phyloP scores from a whole-genome alignment of 2,113 vertebrate genomes.

The Phylloscopus trochilus region DNA sequence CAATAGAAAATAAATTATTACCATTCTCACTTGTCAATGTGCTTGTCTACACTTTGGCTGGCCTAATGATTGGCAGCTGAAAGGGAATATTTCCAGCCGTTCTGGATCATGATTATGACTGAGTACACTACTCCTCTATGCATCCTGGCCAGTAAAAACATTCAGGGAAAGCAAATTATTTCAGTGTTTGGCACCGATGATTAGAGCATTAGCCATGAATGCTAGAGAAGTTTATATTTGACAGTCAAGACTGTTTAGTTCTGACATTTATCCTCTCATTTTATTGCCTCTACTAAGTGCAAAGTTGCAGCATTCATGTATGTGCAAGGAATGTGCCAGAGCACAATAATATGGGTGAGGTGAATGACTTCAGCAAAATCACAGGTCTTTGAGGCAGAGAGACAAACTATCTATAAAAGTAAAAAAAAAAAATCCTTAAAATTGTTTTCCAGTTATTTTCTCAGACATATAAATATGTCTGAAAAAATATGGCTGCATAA shows the following conservation, averaged over 20 bases:
- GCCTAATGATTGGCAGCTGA: constrained; percentile 77
- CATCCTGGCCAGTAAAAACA: constrained; percentile 74
- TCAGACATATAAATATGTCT: constrained; percentile 11
- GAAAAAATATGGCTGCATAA: constrained; percentile 17
- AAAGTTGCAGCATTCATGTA: constrained; percentile 14
- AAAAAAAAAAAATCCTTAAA: background rate
- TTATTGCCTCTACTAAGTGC: constrained; percentile 45
- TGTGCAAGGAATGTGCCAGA: constrained; percentile 19
- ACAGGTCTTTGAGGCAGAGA: constrained; percentile 55
- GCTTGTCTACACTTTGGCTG: constrained; percentile 80
- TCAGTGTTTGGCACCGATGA: constrained; percentile 70
- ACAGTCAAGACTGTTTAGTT: constrained; percentile 54
- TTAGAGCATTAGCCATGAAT: constrained; percentile 67
- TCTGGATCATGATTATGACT: constrained; percentile 73
- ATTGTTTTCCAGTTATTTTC: constrained; percentile 17
- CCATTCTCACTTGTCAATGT: constrained; percentile 88
- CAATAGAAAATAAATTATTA: constrained; percentile 98
- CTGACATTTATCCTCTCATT: constrained; percentile 67
- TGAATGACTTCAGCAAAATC: constrained; percentile 38
- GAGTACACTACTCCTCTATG: constrained; percentile 57
- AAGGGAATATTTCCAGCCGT: constrained; percentile 77
- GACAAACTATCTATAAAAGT: background rate
- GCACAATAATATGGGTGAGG: constrained; percentile 34
- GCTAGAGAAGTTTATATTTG: constrained; percentile 59
- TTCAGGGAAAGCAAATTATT: constrained; percentile 75